Evolutionary conservation across 1,140 invertebrate species (phyloP).

Genomic region (Ladona fulva): DNA sequence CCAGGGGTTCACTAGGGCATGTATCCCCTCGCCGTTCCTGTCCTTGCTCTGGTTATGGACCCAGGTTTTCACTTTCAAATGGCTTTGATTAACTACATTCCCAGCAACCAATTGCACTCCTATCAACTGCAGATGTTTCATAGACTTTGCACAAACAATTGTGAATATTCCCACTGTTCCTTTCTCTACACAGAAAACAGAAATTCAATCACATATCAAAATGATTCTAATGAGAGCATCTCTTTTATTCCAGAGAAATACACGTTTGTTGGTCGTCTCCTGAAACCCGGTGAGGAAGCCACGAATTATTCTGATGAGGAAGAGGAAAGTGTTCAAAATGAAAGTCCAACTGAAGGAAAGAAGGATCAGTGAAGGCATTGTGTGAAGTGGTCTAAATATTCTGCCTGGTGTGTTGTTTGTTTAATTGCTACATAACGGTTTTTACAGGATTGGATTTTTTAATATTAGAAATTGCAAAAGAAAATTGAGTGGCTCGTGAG

Average conservation of each 20-base stretch:
- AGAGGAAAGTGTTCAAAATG: conserved; percentile 39
- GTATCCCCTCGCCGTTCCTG: no score
- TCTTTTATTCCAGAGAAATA: conserved; percentile 79
- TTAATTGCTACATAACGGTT: background rate
- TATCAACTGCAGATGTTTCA: no score
- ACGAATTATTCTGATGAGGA: conserved; percentile 91
- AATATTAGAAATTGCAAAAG: background rate
- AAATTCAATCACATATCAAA: background rate
- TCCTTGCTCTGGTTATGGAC: no score
- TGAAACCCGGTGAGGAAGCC: conserved; percentile 85
- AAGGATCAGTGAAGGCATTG: background rate
- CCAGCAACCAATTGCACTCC: no score
- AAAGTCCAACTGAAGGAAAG: background rate
- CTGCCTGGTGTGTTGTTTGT: conserved; percentile 7
- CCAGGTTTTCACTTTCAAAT: no score
- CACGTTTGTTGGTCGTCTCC: conserved; percentile 78
- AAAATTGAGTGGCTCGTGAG: no score
- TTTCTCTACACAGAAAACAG: background rate
- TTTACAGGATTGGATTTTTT: background rate
- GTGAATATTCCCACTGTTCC: no score
- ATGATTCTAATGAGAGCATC: no score
- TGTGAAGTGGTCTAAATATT: background rate
- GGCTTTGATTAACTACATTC: no score
- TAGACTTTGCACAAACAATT: no score
- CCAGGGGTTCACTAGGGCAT: no score